Evolutionary conservation across 2,888 invertebrate genomes (phyloP), one percentile per base, ranked within the genome.

Genomic region (Notodromas monacha): DNA sequence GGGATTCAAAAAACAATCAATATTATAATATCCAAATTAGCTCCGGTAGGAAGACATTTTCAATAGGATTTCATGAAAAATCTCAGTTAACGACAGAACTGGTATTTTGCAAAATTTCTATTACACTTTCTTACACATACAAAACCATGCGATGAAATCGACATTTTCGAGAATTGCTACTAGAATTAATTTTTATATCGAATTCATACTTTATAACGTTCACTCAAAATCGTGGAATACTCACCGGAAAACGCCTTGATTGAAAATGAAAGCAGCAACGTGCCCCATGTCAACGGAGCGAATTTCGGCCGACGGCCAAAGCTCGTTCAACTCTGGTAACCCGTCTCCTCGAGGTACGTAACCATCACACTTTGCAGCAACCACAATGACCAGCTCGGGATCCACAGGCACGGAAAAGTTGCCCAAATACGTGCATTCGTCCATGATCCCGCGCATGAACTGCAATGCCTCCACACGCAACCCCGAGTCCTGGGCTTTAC

Each of bases 361-460:
- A 3, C 50, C 53, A 48, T 84, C 84, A 41, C 69, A 63, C 38
- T 65, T 64, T 0, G 89, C 89, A 42, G 72, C 69, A 2, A 92
- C 69, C 12, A 77, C 72, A 36, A 79, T 81, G 34, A 81, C 72
- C 30, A 89, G 54, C 6, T 68, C 67, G 0, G 86, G 73, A 44
- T 92, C 89, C 30, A 65, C 65, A 0, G 60, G 61, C 11, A 65
- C 55, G 2, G 77, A 68, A 45, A 84, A 96, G 51, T 89, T 84
- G 38, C 66, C 73, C 26, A 96, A 55, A 52, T 89, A 86, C 1
- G 92, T 96, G 47, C 84, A 92, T 49, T 92, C 86, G 45, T 96
- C 92, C 92, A 96, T 92, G 39, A 92, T 66, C 0, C 86, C 84
- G 30, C 74, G 57, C 89, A 92, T 89, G 45, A 92, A 86, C 51